phyloP scores from a whole-genome alignment of 2,797 vertebrate genomes.

The Lagodon rhomboides region DNA sequence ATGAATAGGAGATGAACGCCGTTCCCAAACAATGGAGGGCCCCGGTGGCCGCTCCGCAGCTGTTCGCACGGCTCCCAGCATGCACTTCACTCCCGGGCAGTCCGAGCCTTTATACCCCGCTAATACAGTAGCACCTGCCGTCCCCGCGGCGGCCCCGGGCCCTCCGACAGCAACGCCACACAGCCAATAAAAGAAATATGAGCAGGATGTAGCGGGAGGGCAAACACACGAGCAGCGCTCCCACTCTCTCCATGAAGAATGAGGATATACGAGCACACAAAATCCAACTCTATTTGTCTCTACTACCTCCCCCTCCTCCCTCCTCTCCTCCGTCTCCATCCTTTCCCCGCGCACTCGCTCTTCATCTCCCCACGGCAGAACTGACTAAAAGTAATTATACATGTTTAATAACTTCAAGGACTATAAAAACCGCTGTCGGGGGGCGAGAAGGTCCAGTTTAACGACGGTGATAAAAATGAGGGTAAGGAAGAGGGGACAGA shows the following conservation, averaged over 20 bases:
- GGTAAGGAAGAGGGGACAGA: constrained; percentile 65
- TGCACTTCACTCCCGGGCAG: constrained; percentile 71
- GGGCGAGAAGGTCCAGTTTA: constrained; percentile 80
- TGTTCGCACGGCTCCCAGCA: constrained; percentile 74
- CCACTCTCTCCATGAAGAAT: constrained; percentile 56
- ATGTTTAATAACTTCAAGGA: constrained; percentile 86
- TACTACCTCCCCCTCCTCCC: constrained; percentile 31
- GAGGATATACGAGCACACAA: constrained; percentile 75
- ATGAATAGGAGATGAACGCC: constrained; percentile 72
- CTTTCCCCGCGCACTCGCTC: constrained; percentile 60
- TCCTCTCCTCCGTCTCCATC: constrained; percentile 57
- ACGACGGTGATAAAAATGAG: constrained; percentile 79
- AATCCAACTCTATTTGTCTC: constrained; percentile 78
- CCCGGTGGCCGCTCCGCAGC: constrained; percentile 67
- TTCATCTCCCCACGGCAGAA: constrained; percentile 72
- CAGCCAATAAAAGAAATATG: constrained; percentile 78
- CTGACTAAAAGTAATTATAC: constrained; percentile 84
- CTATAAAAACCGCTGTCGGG: constrained; percentile 81
- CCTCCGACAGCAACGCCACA: constrained; percentile 58
- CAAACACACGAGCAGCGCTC: constrained; percentile 45
- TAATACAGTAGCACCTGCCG: constrained; percentile 72
- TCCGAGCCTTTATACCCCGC: constrained; percentile 53
- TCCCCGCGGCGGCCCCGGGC: constrained; percentile 61
- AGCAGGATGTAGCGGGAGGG: constrained; percentile 69
- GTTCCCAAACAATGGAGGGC: constrained; percentile 67